phyloP scores from a whole-genome alignment of 2,797 vertebrate genomes.

The Catostomus latipinnis region DNA sequence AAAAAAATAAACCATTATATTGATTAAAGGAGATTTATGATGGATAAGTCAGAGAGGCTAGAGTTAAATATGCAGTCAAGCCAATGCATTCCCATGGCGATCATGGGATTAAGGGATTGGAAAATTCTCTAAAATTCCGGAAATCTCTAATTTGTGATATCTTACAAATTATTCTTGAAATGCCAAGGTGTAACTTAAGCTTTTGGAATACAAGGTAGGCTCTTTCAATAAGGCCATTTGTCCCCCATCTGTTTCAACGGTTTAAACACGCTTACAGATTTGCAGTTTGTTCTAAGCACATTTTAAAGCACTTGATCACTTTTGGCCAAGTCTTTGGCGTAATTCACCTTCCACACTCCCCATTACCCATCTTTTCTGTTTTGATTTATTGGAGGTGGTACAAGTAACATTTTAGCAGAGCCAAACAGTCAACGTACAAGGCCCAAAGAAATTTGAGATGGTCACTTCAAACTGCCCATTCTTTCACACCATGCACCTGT shows the following conservation, averaged over 20 bases:
- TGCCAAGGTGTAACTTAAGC: not conserved
- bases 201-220: not conserved
- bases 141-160: constrained; percentile 49
- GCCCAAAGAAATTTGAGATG: not conserved
- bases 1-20: constrained; percentile 34
- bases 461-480: constrained; percentile 15
- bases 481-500: constrained; percentile 16
- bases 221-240: no score
- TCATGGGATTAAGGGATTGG: constrained; percentile 55
- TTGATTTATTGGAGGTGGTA: constrained; percentile 19
- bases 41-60: constrained; percentile 42
- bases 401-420: not conserved
- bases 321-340: not conserved
- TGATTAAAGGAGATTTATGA: constrained; percentile 43
- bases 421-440: not conserved
- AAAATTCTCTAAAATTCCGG: constrained; percentile 41
- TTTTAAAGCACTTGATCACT: not conserved
- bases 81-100: constrained; percentile 30
- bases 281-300: not conserved
- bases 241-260: not conserved
- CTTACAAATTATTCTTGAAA: constrained; percentile 33
- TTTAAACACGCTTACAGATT: not conserved
- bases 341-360: not conserved
- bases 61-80: constrained; percentile 49
- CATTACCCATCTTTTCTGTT: not conserved